These are phyloP conservation scores for Onthophagus taurus DNA, from an alignment of 1,140 invertebrate genomes.

Conservation along the genomic window DNA sequence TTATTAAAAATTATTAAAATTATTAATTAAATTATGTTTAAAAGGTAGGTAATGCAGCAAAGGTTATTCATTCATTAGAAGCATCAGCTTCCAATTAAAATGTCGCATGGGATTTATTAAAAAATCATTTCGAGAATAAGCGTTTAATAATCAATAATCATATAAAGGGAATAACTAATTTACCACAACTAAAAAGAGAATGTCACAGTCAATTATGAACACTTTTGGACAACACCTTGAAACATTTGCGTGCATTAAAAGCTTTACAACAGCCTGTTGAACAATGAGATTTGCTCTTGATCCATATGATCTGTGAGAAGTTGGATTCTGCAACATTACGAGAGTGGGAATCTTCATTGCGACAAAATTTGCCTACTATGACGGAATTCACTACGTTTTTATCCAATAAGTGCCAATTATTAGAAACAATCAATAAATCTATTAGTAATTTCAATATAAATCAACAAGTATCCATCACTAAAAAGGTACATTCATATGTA, in stretches of 20 bases:
- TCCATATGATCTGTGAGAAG: slow-evolving; percentile 2
- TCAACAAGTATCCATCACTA: neutral
- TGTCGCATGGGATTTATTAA: slow-evolving; percentile 7
- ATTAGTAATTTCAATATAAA: slow-evolving; percentile 14
- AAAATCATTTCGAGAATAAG: slow-evolving; percentile 3
- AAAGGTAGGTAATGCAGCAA: no score
- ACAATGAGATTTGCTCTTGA: slow-evolving; percentile 7
- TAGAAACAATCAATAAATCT: slow-evolving; percentile 21
- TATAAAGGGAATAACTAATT: slow-evolving; percentile 4
- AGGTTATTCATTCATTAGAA: no score
- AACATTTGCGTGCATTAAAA: slow-evolving; percentile 7
- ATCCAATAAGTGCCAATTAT: neutral
- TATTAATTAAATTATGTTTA: no score
- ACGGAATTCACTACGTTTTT: neutral
- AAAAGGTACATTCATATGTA: neutral
- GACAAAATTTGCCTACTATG: neutral
- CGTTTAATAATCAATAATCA: neutral
- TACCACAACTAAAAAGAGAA: neutral
- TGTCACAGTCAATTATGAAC: neutral
- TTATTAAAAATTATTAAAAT: no score
- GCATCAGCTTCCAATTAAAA: slow-evolving; percentile 4
- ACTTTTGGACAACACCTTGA: neutral
- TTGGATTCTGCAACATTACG: slow-evolving; percentile 6
- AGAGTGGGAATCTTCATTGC: slow-evolving; percentile 14
- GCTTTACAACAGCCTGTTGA: neutral